Base-by-base conservation (phyloP, 2,797 vertebrate genomes). In the Sebastes taczanowskii region DNA sequence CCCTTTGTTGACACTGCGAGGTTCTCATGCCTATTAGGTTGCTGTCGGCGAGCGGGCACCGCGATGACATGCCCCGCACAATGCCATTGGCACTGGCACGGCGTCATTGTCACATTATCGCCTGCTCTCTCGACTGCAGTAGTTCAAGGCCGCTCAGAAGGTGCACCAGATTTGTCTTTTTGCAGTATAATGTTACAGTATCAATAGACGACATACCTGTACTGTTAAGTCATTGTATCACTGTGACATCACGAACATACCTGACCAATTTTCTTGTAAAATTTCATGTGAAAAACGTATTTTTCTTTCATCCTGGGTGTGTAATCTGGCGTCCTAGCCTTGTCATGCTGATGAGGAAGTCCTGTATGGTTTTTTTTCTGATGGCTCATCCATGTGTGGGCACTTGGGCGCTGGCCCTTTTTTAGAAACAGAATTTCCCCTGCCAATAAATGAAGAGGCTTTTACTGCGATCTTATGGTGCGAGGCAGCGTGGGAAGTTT, bases 401-500 rank as follows among this genome's bases (percentile, higher is more conserved):
- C 67, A 76, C 46, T 72, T 55, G 16, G 30, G 49, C 23, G 8
- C 32, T 23, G 29, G 63, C 68, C 23, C 30, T 58, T 67, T 70
- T 70, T 60, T 69, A 6, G 58, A 85, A 85, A 74, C 49, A 67
- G 78, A 86, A 81, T 67, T 82, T 42, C 83, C 72, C 27, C 60
- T 80, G 74, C 79, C 82, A 73, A 20, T 80, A 81, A 49, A 87
- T 85, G 67, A 85, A 87, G 76, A 81, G 69, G 71, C 78, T 74
- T 65, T 38, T 71, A 64, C 80, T 6, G 18, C 52, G 78, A 85
- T 86, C 73, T 52, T 76, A 66, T 60, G 66, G 80, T 84, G 83
- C 35, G 10, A 78, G 86, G 89, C 85, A 90, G 91, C 93, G 93
- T 95, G 94, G 94, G 94, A 95, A 95, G 87, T 93, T 89, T 79